Percentiles rank a stretch among this genome's conserved stretches.
These are phyloP conservation scores for Urocynchramus pylzowi DNA, from an alignment of 2,113 vertebrate genomes.

Conservation along the genomic window DNA sequence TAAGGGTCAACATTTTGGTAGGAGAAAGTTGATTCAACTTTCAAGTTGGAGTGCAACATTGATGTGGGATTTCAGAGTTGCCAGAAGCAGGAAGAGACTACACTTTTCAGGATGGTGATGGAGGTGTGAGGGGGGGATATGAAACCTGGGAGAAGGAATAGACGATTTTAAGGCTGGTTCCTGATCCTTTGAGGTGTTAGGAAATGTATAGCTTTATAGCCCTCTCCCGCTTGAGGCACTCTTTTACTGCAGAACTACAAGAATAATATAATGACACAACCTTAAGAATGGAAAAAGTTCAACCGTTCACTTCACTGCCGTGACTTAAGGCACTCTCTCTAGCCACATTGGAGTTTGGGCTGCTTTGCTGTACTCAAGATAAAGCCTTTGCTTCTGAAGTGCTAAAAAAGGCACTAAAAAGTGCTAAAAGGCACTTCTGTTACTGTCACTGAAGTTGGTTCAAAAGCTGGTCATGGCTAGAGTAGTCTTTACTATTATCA, in stretches of 20 bases:
- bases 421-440: neutral
- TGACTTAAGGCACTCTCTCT: neutral
- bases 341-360: neutral
- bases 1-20: neutral
- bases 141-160: neutral
- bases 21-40: neutral
- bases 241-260: neutral
- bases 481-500: neutral
- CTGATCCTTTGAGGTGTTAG: neutral
- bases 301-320: accelerated
- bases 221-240: neutral
- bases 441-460: neutral
- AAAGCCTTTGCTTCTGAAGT: neutral
- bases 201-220: neutral
- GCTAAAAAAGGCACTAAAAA: neutral
- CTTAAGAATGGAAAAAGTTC: neutral
- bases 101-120: neutral
- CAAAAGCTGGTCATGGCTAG: neutral
- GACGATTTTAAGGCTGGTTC: neutral
- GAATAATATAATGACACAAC: neutral
- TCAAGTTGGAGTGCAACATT: neutral
- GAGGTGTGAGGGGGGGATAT: neutral
- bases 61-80: neutral
- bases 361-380: neutral
- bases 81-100: neutral